Evolutionary conservation across 92 coral and sea anemone genomes (phyloP).

Genomic region (Palythoa grandiflora): DNA sequence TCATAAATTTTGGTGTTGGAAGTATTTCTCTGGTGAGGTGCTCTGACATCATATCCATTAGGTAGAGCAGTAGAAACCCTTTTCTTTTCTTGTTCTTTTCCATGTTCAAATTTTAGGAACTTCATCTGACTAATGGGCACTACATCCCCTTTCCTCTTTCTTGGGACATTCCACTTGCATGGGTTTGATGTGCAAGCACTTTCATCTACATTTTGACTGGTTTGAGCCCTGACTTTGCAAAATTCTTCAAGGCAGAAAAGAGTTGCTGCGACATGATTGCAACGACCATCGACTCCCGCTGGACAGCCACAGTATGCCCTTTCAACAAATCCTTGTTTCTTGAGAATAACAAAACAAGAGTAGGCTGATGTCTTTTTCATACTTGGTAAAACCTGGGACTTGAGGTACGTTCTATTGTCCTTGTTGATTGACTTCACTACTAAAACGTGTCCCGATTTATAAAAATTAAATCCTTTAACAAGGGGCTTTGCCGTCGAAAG

Average conservation of each 20-base stretch:
- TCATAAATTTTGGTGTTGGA: conserved; percentile 29
- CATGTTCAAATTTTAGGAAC: conserved; percentile 20
- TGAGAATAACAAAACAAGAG: conserved; percentile 46
- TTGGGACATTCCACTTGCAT: conserved; percentile 19
- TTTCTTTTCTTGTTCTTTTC: conserved; percentile 26
- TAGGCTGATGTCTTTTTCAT: conserved; percentile 59
- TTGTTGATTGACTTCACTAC: conserved; percentile 38
- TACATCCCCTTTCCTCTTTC: conserved; percentile 36
- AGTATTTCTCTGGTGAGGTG: conserved; percentile 31
- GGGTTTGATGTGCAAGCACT: conserved; percentile 29
- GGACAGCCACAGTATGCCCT: conserved; percentile 63
- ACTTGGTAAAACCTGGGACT: conserved; percentile 57
- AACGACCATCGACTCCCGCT: conserved; percentile 55
- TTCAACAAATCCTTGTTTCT: conserved; percentile 34
- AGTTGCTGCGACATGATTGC: conserved; percentile 66
- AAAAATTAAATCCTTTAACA: conserved; percentile 53
- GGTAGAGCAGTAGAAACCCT: conserved; percentile 11
- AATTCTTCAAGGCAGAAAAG: conserved; percentile 48
- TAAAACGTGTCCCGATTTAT: conserved; percentile 50
- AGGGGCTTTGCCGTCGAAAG: conserved; percentile 52
- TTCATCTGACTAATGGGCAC: conserved; percentile 24
- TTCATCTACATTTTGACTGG: conserved; percentile 32
- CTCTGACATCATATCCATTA: conserved; percentile 21
- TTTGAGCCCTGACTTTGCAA: conserved; percentile 44
- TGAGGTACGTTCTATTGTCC: conserved; percentile 42